phyloP scores from a whole-genome alignment of 2,888 invertebrate species.

The Branchellion lobata region DNA sequence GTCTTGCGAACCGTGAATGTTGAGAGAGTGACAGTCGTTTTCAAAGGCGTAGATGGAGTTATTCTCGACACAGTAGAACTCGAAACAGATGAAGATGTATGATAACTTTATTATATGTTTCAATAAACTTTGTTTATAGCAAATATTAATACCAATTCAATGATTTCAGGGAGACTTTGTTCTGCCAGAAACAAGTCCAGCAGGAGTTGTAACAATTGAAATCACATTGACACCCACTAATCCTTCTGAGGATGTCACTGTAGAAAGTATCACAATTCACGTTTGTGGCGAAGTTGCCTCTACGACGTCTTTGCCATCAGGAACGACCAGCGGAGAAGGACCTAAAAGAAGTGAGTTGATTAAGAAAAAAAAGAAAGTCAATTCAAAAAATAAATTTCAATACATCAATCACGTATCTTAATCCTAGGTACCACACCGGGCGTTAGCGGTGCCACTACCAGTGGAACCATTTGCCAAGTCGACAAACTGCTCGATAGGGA shows the following conservation, averaged over 20 bases:
- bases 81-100: not conserved
- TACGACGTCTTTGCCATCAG: not conserved
- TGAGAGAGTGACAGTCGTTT: not conserved
- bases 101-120: no score
- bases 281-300: not conserved
- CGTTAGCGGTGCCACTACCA: no score
- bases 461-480: no score
- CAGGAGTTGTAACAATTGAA: not conserved
- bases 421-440: not conserved
- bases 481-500: not conserved
- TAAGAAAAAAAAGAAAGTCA: no score
- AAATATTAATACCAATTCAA: not conserved
- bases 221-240: not conserved
- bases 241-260: not conserved
- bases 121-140: no score
- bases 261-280: not conserved
- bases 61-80: not conserved
- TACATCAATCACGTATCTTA: no score
- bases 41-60: not conserved
- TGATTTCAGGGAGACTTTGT: not conserved
- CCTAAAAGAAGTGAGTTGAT: no score
- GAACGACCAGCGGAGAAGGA: not conserved
- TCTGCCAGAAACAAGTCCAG: not conserved
- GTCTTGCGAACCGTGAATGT: not conserved
- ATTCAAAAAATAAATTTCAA: no score